Percentiles rank a stretch among this genome's conserved stretches.
Conservation (phyloP, 1,140 invertebrate species). For the Aphis craccivora region DNA sequence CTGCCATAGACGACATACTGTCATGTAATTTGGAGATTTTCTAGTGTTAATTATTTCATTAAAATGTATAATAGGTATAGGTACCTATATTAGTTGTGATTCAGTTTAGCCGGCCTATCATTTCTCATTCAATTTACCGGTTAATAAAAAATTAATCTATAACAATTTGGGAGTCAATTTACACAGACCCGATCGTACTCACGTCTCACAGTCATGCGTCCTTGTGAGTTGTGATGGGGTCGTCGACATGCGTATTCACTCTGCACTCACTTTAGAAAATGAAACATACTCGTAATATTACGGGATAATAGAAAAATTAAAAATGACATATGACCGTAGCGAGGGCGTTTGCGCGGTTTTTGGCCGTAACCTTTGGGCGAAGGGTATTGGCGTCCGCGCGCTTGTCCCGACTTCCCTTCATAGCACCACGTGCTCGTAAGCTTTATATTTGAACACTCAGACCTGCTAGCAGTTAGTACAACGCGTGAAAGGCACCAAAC, state of each 20-base stretch:
- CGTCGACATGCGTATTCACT: not conserved
- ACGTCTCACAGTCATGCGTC: not conserved
- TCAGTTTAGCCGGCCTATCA: too few species aligned
- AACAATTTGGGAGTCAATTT: not conserved
- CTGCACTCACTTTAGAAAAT: not conserved
- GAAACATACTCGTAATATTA: not conserved
- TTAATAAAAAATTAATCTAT: too few species aligned
- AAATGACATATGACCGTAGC: not conserved
- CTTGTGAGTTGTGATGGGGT: not conserved
- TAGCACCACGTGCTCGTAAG: constrained; percentile 4
- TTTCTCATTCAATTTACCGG: too few species aligned
- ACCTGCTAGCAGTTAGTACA: not conserved
- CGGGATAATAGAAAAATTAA: not conserved
- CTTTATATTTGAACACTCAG: constrained; percentile 11
- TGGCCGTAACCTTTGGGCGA: not conserved
- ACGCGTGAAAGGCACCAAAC: not conserved
- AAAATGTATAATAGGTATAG: too few species aligned
- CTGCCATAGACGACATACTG: too few species aligned
- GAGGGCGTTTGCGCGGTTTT: constrained; percentile 15
- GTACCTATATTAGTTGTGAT: too few species aligned
- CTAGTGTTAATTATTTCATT: too few species aligned
- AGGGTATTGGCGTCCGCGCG: not conserved
- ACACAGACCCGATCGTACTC: not conserved
- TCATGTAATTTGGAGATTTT: too few species aligned
- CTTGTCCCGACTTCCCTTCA: not conserved